Evolutionary conservation across 2,888 invertebrate species (phyloP), one percentile per base, ranked within the genome.

Genomic region (Phortica magna): DNA sequence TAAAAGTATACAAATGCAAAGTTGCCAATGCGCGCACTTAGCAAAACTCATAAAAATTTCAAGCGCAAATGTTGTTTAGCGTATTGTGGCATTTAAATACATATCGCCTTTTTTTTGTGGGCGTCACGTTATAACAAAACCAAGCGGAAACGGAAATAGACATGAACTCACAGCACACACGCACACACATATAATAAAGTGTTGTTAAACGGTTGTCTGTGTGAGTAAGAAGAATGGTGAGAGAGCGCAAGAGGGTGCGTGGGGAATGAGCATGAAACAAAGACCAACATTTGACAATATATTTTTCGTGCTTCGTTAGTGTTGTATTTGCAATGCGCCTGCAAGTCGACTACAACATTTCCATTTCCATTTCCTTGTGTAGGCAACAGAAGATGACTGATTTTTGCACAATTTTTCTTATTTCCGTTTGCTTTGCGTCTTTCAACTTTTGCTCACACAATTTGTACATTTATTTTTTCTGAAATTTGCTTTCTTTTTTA

Each of bases 111-210:
- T 55, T 55, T 55, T 7, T 55, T 31, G 31, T 31, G 31, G 31
- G 3, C 41, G 14, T 67, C n/a, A 68, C 10, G 31, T 6, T n/a
- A 42, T 57, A 42, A 57, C 67, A 57, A 59, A 68, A 75, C 59
- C 14, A 22, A 75, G 68, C 59, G 74, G 43, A 68, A 75, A 61
- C 67, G 74, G 74, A 75, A 68, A 59, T 59, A 59, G 74, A 75
- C 74, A 75, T 68, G 59, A 68, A 67, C 42, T 19, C 39, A 17
- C 31, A 64, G 14, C 14, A 31, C n/a, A 17, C 17, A 14, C 64
- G 31, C 19, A 64, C 10, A 31, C 64, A 59, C 14, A 31, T 48
- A 14, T 48, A 7, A 10, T 61, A 4, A 9, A 17, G 61, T 61
- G 61, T 3, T 48, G 31, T 31, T 31, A 2, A 31, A 17, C 7